phyloP scores from a whole-genome alignment of 2,113 vertebrate species.

The Origma solitaria region DNA sequence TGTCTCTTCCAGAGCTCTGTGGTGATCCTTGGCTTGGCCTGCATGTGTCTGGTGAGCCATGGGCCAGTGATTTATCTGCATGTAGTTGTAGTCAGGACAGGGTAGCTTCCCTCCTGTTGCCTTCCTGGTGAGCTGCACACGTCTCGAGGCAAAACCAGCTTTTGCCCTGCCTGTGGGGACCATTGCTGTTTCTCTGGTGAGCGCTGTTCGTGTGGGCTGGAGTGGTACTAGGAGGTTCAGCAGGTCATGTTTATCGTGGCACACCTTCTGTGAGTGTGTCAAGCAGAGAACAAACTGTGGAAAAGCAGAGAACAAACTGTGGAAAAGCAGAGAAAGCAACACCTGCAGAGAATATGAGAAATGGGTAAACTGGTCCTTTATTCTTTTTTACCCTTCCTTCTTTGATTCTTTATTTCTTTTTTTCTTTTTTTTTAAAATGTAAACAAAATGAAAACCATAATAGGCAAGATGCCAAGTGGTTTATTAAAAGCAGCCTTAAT shows the following conservation, averaged over 20 bases:
- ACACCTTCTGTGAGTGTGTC: neutral
- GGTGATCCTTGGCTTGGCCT: neutral
- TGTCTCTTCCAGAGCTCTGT: neutral
- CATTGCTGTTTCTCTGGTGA: neutral
- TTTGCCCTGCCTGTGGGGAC: neutral
- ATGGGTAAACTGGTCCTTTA: neutral
- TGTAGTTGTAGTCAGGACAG: fast-evolving
- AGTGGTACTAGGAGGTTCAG: neutral
- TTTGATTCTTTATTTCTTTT: neutral
- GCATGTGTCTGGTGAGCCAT: fast-evolving
- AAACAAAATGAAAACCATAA: neutral
- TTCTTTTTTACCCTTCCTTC: neutral
- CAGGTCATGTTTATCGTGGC: neutral
- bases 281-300: neutral
- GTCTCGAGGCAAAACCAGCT: fast-evolving
- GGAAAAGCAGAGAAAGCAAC: neutral
- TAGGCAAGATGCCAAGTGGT: neutral
- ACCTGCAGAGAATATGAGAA: neutral
- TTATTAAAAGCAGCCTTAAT: neutral
- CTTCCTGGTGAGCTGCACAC: neutral
- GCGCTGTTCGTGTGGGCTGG: neutral
- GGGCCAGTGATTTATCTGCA: neutral
- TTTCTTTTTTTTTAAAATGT: neutral
- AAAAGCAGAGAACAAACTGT: neutral
- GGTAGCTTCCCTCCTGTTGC: neutral